A percentile compares a stretch with the other conserved stretches of the same genome.
phyloP scores from a whole-genome alignment of 1,140 invertebrate species.

The Brachionus rubens region DNA sequence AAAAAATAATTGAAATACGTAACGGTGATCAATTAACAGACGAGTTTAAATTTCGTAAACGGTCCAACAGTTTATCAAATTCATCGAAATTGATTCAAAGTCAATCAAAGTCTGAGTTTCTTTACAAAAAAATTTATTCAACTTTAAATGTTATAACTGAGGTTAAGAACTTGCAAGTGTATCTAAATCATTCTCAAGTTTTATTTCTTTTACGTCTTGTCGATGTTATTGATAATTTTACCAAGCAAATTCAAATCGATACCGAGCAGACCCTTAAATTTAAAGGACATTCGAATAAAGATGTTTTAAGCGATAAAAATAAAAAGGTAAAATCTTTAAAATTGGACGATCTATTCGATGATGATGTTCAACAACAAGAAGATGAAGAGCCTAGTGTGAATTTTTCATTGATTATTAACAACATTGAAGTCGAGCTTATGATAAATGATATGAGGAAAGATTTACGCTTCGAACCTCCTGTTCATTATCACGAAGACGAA shows the following conservation, averaged over 20 bases:
- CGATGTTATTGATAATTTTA: conserved; percentile 17
- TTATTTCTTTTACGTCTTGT: conserved; percentile 33
- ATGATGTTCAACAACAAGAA: not conserved
- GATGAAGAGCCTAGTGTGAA: conserved; percentile 11
- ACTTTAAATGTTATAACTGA: conserved; percentile 20
- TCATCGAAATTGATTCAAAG: not conserved
- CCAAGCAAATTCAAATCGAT: conserved; percentile 29
- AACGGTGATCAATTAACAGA: not conserved
- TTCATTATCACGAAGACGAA: not conserved
- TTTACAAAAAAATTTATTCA: conserved; percentile 37
- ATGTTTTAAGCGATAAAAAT: not conserved
- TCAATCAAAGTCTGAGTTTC: not conserved
- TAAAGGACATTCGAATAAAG: not conserved
- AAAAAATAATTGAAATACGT: not conserved
- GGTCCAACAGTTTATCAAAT: not conserved
- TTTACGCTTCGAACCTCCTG: not conserved
- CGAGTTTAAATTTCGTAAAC: not conserved
- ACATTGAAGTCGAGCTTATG: not conserved
- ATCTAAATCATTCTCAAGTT: conserved; percentile 17
- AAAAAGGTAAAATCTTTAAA: conserved; percentile 10
- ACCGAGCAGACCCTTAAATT: conserved; percentile 18
- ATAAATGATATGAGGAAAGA: conserved; percentile 33
- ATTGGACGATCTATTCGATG: not conserved
- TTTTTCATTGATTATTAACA: not conserved
- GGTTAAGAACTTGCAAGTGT: not conserved